Conservation (phyloP, 2,797 vertebrate species). For the Phoxinus dragarum region DNA sequence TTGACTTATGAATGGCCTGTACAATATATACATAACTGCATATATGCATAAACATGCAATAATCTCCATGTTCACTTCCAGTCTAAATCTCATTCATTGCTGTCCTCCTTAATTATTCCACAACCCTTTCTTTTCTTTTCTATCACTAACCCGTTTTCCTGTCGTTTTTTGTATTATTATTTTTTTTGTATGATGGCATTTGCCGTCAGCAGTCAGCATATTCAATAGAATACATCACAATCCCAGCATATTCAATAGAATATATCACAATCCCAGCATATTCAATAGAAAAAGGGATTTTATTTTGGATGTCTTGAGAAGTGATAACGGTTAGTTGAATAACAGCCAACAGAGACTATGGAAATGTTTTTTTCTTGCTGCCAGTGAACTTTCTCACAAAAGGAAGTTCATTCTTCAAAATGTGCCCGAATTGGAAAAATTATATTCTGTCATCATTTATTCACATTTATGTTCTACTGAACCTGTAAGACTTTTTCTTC, state of each 20-base stretch:
- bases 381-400: background rate
- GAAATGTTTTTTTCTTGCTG: background rate
- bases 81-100: background rate
- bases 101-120: background rate
- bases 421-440: background rate
- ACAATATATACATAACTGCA: background rate
- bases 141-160: background rate
- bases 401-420: background rate
- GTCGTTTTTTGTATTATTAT: background rate
- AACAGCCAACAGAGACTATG: background rate
- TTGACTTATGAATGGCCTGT: background rate
- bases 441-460: background rate
- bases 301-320: background rate
- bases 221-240: background rate
- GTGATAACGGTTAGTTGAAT: background rate
- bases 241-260: too few relatives aligned
- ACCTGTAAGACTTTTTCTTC: background rate
- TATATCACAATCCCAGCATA: too few relatives aligned
- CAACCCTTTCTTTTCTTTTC: background rate
- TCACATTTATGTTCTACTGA: background rate
- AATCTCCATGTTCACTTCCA: background rate
- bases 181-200: background rate
- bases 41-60: background rate
- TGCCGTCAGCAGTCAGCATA: background rate
- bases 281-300: background rate